Evolutionary conservation across 2,113 vertebrate genomes (phyloP).

Genomic region (Thunnus maccoyii): DNA sequence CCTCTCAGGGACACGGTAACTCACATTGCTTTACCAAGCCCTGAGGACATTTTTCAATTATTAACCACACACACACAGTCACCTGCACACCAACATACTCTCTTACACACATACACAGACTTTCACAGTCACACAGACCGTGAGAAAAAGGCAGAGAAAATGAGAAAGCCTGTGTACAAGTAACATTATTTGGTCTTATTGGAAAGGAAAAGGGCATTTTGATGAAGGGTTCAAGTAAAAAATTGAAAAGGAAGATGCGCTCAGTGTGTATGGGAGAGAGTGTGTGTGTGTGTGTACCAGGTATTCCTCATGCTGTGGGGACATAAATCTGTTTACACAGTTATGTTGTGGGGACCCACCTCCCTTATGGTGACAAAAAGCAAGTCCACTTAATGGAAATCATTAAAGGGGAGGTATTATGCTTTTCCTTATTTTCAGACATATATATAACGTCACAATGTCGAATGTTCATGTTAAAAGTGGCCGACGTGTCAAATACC

Average conservation of each 20-base stretch:
- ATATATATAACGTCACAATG: too few relatives aligned
- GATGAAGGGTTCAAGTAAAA: background rate
- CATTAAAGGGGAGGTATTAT: too few relatives aligned
- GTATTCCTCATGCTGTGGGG: too few relatives aligned
- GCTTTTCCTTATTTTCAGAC: too few relatives aligned
- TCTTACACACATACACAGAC: background rate
- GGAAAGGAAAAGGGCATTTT: background rate
- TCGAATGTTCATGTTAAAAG: too few relatives aligned
- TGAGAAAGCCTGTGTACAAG: background rate
- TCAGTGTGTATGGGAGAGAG: background rate
- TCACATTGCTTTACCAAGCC: constrained; percentile 47
- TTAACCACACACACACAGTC: constrained; percentile 32
- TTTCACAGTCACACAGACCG: constrained; percentile 14
- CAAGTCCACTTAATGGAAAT: too few relatives aligned
- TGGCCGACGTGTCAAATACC: too few relatives aligned
- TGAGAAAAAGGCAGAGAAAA: background rate
- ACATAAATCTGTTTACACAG: too few relatives aligned
- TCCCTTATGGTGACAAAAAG: too few relatives aligned
- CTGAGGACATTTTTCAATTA: constrained; percentile 63
- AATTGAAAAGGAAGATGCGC: background rate
- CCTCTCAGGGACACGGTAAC: constrained; percentile 19
- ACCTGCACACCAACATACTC: background rate
- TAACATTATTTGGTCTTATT: constrained; percentile 12
- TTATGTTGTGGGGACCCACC: background rate
- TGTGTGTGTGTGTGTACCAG: background rate